Evolutionary conservation across 1,140 invertebrate species (phyloP).

Genomic region (Zelostemma sp.): DNA sequence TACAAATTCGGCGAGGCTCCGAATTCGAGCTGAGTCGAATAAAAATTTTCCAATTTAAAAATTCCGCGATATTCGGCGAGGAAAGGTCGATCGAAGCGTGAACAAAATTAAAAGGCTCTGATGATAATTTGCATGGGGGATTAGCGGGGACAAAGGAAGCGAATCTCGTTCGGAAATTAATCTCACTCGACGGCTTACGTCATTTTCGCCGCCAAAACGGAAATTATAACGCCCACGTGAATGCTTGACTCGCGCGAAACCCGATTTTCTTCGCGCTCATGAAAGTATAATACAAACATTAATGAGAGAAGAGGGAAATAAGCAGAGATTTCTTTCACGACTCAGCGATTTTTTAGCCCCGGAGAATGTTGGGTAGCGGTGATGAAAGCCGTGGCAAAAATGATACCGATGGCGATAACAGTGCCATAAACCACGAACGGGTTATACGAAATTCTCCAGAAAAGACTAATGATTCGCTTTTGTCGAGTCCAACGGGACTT

Average conservation of each 20-base stretch:
- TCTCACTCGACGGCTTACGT: slow-evolving; percentile 10
- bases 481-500: neutral
- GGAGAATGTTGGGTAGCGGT: neutral
- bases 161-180: slow-evolving; percentile 13
- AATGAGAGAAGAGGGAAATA: neutral
- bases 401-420: neutral
- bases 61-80: neutral
- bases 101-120: too few relatives aligned
- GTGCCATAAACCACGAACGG: neutral
- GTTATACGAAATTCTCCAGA: neutral
- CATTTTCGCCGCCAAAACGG: slow-evolving; percentile 13
- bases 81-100: too few relatives aligned
- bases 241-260: neutral
- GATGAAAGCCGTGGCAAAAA: neutral
- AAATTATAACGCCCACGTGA: slow-evolving; percentile 9
- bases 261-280: slow-evolving; percentile 9
- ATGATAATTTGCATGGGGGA: too few relatives aligned
- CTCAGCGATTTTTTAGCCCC: neutral
- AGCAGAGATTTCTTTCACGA: neutral
- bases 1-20: slow-evolving; percentile 1
- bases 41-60: neutral
- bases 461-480: slow-evolving; percentile 3
- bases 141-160: slow-evolving; percentile 4
- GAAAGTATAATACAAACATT: slow-evolving; percentile 3
- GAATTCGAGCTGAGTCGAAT: neutral